Base-by-base conservation (phyloP, 2,797 vertebrate species). In the Poeciliopsis infans region DNA sequence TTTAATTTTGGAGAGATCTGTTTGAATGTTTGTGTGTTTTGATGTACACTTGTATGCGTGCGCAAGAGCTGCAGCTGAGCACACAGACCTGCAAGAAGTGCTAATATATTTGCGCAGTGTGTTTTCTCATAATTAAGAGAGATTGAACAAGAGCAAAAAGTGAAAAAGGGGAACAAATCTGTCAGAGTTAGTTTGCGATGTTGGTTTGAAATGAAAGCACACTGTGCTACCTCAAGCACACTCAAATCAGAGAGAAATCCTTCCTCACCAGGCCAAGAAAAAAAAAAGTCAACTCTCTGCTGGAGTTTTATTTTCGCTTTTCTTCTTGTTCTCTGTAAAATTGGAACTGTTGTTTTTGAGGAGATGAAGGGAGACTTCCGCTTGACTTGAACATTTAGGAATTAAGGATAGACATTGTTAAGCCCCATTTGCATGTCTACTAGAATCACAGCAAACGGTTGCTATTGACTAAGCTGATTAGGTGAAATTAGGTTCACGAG, bases 381-480 rank as follows among this genome's bases (percentile, higher is more conserved):
- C 93, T 93, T 92, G 89, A 95, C 94, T 92, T 89, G 88, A 92
- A 95, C 92, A 88, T 94, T 94, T 85, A 91, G 93, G 94, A 95
- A 95, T 95, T 95, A 94, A 94, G 94, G 91, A 94, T 92, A 93
- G 94, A 93, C 95, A 92, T 94, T 86, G 92, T 94, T 96, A 95
- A 95, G 93, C 92, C 92, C 87, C 91, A 92, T 95, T 95, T 94
- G 93, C 93, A 94, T 95, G 95, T 95, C 93, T 94, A 91, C 93
- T 92, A 92, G 94, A 94, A 93, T 94, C 93, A 95, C 88, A 90
- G 93, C 90, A 92, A 95, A 96, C 79, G 92, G 94, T 94, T 94
- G 92, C 91, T 93, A 92, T 94, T 94, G 92, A 94, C 93, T 96
- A 96, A 96, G 95, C 95, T 96, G 95, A 96, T 96, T 96, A 96